Base-by-base conservation (phyloP, 2,888 invertebrate species). In the Temnothorax unifasciatus region DNA sequence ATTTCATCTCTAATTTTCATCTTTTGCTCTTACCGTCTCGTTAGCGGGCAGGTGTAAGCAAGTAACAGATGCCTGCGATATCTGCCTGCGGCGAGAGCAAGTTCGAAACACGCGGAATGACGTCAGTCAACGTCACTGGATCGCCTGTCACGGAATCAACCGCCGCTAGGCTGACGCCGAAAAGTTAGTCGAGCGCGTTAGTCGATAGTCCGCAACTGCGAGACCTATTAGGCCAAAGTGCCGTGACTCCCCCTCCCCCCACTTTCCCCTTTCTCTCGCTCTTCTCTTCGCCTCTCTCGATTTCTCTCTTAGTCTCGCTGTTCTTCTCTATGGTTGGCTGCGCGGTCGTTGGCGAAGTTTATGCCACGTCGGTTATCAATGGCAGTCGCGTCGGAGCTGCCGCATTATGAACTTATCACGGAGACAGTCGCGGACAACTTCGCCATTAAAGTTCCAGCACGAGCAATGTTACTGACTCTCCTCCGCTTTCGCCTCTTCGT, bases 321-420 rank as follows among this genome's bases (percentile, higher is more conserved):
- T 34, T 69, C 47, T 59, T 73, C 79, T 81, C 73, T 18, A 54
- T 57, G 84, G 85, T 63, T 74, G 79, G 85, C 82, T 81, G 83
- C 76, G 64, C 82, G 82, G 83, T 87, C 85, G 89, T 86, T 84
- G 79, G 73, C 77, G 66, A 89, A 89, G 85, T 89, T 89, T 88
- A 84, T 83, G 83, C 68, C 41, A 61, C 77, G 79, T 73, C 79
- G 82, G 83, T 89, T 88, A 89, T 88, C 86, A 87, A 85, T 85
- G 82, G 81, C 85, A 85, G 82, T 81, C 79, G 79, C 76, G 77
- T 54, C 69, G 83, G 61, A 71, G 81, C 76, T 69, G 81, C 71
- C 74, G 84, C 85, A 86, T 88, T 88, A 88, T 86, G 85, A 90
- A 90, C 87, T 87, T 86, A 87, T 88, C 87, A 79, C 85, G 66